phyloP scores from a whole-genome alignment of 2,888 invertebrate species.

The Drosophila merina region DNA sequence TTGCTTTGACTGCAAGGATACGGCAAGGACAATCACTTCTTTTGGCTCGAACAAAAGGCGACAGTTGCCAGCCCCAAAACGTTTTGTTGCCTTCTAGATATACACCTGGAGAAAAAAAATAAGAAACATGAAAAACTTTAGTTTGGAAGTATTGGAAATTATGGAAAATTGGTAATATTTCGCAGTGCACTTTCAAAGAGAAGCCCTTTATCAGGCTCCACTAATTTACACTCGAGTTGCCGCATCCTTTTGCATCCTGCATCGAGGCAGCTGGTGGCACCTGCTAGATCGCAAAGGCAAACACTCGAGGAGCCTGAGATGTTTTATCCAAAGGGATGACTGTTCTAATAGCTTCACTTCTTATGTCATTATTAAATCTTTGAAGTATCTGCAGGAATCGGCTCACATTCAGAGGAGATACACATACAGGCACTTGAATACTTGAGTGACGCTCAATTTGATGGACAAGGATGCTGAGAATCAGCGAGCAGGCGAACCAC shows the following conservation, averaged over 20 bases:
- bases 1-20: constrained; percentile 69
- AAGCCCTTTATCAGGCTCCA: constrained; percentile 18
- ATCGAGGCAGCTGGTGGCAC: constrained; percentile 33
- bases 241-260: constrained; percentile 26
- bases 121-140: background rate
- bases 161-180: background rate
- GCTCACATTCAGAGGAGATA: constrained; percentile 20
- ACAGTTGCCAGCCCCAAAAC: constrained; percentile 21
- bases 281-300: constrained; percentile 66
- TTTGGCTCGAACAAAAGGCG: constrained; percentile 47
- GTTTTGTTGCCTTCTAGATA: background rate
- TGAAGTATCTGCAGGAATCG: constrained; percentile 62
- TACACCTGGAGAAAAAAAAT: constrained; percentile 3
- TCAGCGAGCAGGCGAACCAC: constrained; percentile 59
- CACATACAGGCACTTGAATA: constrained; percentile 74
- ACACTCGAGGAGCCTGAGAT: constrained; percentile 32
- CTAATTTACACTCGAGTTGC: constrained; percentile 57
- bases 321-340: constrained; percentile 31
- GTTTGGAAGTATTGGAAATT: background rate
- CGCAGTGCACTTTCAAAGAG: constrained; percentile 3
- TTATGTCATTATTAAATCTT: constrained; percentile 80
- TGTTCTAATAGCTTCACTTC: constrained; percentile 69
- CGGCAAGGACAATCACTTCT: constrained; percentile 21
- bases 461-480: constrained; percentile 58
- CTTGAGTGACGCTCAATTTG: constrained; percentile 78